Conservation (phyloP, 2,113 vertebrate genomes). For the Narcine bancroftii region DNA sequence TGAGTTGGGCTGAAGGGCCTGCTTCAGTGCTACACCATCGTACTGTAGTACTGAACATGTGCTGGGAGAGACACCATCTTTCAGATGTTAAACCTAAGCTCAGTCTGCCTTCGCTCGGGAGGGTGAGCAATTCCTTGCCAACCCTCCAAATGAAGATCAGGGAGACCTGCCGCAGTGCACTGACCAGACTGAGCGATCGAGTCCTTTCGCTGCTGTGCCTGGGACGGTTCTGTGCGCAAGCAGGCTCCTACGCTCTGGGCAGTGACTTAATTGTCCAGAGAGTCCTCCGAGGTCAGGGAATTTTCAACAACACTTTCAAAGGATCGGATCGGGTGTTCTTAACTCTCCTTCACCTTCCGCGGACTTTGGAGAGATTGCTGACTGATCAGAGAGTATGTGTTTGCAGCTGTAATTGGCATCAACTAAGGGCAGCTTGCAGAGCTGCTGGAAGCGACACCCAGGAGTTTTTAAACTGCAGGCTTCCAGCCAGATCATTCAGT, state of each 20-base stretch:
- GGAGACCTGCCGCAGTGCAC: no score
- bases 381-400: not conserved
- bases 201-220: no score
- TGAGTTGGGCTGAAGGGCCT: no score
- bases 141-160: not conserved
- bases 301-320: no score
- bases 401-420: no score
- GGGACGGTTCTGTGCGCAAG: not conserved
- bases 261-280: not conserved
- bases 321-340: not conserved
- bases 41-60: no score
- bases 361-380: not conserved
- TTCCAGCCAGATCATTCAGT: slow-evolving; percentile 13
- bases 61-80: not conserved
- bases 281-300: not conserved
- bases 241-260: not conserved
- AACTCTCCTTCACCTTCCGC: not conserved
- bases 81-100: not conserved
- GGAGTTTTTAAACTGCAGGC: not conserved
- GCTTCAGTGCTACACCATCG: no score
- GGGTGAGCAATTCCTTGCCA: not conserved
- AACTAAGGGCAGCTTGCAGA: no score
- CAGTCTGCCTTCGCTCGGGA: not conserved
- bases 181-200: no score
- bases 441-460: not conserved